A percentile compares a stretch with the other conserved stretches of the same genome.
Evolutionary conservation across 2,797 vertebrate species (phyloP).

Genomic region (Otus scops): DNA sequence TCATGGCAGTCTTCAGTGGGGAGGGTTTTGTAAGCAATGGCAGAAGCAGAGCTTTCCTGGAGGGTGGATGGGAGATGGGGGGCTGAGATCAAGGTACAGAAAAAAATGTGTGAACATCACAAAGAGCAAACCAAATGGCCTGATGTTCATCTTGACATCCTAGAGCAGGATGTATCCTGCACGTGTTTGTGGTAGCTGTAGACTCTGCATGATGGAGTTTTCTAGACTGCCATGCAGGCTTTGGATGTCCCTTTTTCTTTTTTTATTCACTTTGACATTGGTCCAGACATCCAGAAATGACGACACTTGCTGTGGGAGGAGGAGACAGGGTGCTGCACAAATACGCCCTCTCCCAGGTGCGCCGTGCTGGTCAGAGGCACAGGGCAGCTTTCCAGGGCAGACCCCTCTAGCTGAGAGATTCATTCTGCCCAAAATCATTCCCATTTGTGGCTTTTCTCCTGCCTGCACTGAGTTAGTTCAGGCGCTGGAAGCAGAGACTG

Average conservation of each 20-base stretch:
- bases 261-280: not conserved
- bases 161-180: not conserved
- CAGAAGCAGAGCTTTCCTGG: not conserved
- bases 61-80: fast-evolving
- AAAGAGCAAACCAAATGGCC: not conserved
- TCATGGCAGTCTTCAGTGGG: not conserved
- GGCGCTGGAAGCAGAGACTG: not conserved
- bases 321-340: not conserved
- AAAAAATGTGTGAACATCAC: not conserved
- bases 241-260: not conserved
- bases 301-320: not conserved
- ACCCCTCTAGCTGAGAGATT: not conserved
- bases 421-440: not conserved
- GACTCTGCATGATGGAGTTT: not conserved
- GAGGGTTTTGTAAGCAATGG: fast-evolving
- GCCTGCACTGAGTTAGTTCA: not conserved
- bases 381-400: not conserved
- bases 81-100: fast-evolving
- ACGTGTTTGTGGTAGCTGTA: not conserved
- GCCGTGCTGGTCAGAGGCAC: fast-evolving
- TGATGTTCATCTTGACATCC: not conserved
- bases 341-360: not conserved
- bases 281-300: not conserved
- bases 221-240: not conserved
- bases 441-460: not conserved